These are phyloP conservation scores for Drosophila rubida DNA, from an alignment of 2,888 invertebrate genomes.

Conservation along the genomic window DNA sequence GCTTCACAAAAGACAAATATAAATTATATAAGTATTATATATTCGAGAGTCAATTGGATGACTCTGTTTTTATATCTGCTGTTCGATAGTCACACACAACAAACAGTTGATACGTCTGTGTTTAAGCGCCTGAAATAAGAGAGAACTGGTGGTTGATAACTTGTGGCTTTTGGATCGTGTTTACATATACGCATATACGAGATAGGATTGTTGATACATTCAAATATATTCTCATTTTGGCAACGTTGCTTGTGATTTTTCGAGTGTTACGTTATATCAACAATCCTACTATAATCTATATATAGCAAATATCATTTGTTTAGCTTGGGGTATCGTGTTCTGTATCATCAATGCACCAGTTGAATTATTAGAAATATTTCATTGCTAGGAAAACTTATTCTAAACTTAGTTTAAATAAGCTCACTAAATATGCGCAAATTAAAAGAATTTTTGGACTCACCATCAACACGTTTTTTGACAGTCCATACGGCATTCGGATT, in stretches of 20 bases:
- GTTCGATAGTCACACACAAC: constrained; percentile 74
- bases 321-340: constrained; percentile 47
- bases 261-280: constrained; percentile 24
- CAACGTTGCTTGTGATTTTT: neutral
- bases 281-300: constrained; percentile 44
- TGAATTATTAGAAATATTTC: constrained; percentile 65
- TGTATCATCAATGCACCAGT: constrained; percentile 78
- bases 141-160: constrained; percentile 95
- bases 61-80: constrained; percentile 67
- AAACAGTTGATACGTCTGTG: constrained; percentile 71
- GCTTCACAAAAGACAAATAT: constrained; percentile 70
- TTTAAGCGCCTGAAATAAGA: constrained; percentile 90
- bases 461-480: constrained; percentile 97
- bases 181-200: constrained; percentile 43
- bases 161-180: constrained; percentile 86
- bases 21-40: constrained; percentile 57
- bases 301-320: constrained; percentile 39
- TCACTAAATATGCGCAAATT: constrained; percentile 14
- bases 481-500: constrained; percentile 99
- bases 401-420: too few relatives aligned
- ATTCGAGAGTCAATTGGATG: constrained; percentile 56
- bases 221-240: neutral
- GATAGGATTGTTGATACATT: constrained; percentile 50
- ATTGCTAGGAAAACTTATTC: constrained; percentile 38
- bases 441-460: constrained; percentile 87